Evolutionary conservation across 64 coral and sea anemone species (phyloP).

Genomic region (Cladopsammia gracilis): DNA sequence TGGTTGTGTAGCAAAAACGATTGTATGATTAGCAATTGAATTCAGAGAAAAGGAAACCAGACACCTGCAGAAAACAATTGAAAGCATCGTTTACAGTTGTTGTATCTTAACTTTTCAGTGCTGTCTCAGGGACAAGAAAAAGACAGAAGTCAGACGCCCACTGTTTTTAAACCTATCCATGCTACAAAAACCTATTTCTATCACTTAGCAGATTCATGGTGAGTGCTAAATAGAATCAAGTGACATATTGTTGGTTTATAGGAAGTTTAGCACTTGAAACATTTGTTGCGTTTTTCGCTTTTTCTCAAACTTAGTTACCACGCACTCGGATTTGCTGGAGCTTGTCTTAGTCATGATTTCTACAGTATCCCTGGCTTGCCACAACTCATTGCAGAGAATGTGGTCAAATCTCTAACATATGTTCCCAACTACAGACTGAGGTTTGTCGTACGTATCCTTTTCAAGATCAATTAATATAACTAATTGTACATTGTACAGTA

Average conservation of each 20-base stretch:
- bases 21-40: no score
- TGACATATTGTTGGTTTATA: no score
- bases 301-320: conserved; percentile 21
- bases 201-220: conserved; percentile 37
- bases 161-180: neutral
- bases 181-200: conserved; percentile 9
- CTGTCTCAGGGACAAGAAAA: neutral
- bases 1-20: no score
- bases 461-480: neutral
- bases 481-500: no score
- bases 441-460: conserved; percentile 73
- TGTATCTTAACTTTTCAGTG: neutral
- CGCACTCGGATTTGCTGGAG: conserved; percentile 33
- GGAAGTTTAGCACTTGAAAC: no score
- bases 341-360: conserved; percentile 31
- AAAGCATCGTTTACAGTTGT: no score
- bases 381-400: conserved; percentile 21
- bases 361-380: conserved; percentile 42
- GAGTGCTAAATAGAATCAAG: no score
- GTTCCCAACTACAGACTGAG: conserved; percentile 75
- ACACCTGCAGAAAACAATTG: no score
- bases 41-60: no score
- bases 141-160: neutral
- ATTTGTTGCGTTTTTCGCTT: neutral
- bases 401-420: conserved; percentile 54